Conservation (phyloP, 2,113 vertebrate genomes). For the Lipotes vexillifer region DNA sequence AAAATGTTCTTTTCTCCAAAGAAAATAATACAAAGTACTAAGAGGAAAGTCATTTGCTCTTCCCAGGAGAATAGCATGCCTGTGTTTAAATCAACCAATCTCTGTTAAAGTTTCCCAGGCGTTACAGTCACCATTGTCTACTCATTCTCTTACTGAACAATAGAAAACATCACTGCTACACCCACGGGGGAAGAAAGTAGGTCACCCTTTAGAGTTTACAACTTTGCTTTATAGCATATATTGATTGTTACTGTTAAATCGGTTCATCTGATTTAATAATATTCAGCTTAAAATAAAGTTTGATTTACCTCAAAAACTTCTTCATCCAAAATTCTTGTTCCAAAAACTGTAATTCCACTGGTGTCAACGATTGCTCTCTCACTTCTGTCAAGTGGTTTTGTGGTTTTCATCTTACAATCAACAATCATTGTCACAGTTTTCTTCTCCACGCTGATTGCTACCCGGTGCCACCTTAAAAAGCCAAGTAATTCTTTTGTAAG, state of each 20-base stretch:
- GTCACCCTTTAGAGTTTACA: constrained; percentile 17
- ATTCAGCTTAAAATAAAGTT: background rate
- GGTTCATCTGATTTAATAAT: background rate
- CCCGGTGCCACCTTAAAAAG: constrained; percentile 92
- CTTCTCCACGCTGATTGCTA: constrained; percentile 97
- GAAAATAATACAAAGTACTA: constrained; percentile 5
- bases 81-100: constrained; percentile 39
- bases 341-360: constrained; percentile 93
- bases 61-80: constrained; percentile 13
- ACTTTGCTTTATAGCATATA: background rate
- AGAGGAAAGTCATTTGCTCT: background rate
- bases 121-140: background rate
- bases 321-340: constrained; percentile 93
- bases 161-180: constrained; percentile 21
- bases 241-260: background rate
- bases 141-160: constrained; percentile 27
- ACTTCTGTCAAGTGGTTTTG: constrained; percentile 90
- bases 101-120: background rate
- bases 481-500: constrained; percentile 23
- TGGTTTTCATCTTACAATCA: constrained; percentile 95
- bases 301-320: constrained; percentile 93
- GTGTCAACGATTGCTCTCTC: constrained; percentile 88
- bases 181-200: constrained; percentile 38
- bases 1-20: constrained; percentile 27
- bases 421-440: constrained; percentile 96